These are phyloP conservation scores for Alcedo atthis DNA, from an alignment of 2,797 vertebrate species.

Conservation along the genomic window DNA sequence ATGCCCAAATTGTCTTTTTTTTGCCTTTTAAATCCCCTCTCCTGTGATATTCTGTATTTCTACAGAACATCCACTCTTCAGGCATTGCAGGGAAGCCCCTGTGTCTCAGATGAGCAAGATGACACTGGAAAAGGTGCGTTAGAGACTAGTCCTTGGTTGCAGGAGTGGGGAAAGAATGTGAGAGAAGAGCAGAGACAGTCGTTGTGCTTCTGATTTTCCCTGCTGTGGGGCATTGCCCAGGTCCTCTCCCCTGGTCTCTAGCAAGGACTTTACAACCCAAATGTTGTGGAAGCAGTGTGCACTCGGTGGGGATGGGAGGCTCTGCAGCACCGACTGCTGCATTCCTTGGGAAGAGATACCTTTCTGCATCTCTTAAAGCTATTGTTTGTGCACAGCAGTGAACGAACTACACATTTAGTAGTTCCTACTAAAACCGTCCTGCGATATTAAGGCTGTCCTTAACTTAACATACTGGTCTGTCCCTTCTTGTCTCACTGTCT, in stretches of 20 bases:
- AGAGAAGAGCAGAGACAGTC: background rate
- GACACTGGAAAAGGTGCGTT: background rate
- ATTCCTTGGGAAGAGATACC: background rate
- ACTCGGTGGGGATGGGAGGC: background rate
- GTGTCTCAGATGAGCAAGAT: background rate
- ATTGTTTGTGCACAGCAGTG: rapidly evolving
- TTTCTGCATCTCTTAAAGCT: background rate
- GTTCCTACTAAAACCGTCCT: background rate
- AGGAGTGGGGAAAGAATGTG: background rate
- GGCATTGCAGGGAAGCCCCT: background rate
- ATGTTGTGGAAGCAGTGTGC: background rate
- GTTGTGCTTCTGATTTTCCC: rapidly evolving
- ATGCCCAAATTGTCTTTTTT: background rate
- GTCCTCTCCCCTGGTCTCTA: rapidly evolving
- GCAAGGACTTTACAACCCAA: background rate
- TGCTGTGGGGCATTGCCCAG: rapidly evolving
- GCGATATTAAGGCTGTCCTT: background rate
- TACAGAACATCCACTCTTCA: background rate
- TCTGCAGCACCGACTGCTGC: rapidly evolving
- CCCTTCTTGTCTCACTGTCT: background rate
- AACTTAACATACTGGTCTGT: background rate
- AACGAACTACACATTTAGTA: rapidly evolving
- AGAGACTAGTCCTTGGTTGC: background rate
- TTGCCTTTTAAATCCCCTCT: rapidly evolving
- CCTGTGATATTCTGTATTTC: background rate